Conservation (phyloP, 2,113 vertebrate species). For the Geothlypis trichas region DNA sequence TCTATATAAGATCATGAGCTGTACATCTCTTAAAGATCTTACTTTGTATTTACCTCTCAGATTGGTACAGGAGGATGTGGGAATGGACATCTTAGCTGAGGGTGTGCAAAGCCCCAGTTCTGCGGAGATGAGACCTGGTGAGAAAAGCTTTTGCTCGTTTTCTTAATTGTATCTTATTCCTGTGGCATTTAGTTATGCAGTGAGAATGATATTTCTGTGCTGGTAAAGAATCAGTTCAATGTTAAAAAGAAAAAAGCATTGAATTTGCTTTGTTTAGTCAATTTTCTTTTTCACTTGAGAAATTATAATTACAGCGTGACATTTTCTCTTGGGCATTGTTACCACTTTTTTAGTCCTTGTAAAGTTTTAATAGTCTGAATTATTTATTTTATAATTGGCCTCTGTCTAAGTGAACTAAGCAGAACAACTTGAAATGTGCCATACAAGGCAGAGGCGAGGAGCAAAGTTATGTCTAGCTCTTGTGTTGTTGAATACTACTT, state of each 20-base stretch:
- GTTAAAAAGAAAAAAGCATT: background rate
- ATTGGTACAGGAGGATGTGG: slow-evolving; percentile 78
- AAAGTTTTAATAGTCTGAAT: background rate
- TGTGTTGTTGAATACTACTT: background rate
- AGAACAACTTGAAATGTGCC: background rate
- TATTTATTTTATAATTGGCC: background rate
- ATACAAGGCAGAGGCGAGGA: background rate
- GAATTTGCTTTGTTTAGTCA: slow-evolving; percentile 12
- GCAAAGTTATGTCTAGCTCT: background rate
- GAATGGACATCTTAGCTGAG: slow-evolving; percentile 84
- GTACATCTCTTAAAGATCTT: background rate
- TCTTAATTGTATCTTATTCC: background rate
- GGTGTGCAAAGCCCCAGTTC: slow-evolving; percentile 66
- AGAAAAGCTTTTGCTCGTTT: slow-evolving; percentile 38
- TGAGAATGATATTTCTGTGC: slow-evolving; percentile 23
- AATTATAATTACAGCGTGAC: background rate
- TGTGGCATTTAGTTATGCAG: slow-evolving; percentile 39
- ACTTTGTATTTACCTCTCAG: slow-evolving; percentile 57
- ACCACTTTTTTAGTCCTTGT: background rate
- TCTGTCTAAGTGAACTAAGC: background rate
- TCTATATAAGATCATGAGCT: background rate
- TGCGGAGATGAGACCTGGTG: slow-evolving; percentile 87
- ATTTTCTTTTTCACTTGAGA: slow-evolving; percentile 15
- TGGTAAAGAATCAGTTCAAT: background rate
- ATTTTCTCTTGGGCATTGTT: background rate